Evolutionary conservation across 2,113 vertebrate species (phyloP), one percentile per base, ranked within the genome.

Genomic region (Rhineura floridana): DNA sequence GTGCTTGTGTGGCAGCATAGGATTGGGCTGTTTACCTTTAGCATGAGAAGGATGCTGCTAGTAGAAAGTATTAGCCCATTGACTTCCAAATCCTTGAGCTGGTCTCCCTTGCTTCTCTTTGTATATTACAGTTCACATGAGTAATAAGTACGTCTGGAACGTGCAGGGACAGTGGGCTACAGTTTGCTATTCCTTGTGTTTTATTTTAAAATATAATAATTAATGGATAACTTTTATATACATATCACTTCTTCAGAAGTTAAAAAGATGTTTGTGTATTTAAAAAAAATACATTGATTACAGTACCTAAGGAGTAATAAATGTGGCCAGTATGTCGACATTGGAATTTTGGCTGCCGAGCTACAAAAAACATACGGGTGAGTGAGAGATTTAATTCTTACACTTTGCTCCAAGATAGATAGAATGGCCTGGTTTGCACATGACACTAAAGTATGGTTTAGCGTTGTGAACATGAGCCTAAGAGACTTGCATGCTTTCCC

Each of bases 311-410:
- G 90, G 86, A 97, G 96, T 21, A 96, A 97, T 69, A 97, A 94
- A 89, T 97, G 87, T 91, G 97, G 96, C 44, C 92, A 97, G 33
- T 98, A 98, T 86, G 98, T 99, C 90, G 98, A 99, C 92, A 94
- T 98, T 28, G 94, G 94, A 46, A 82, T 95, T 62, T 93, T 99
- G 94, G 98, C 98, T 2, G 93, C 96, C 55, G 98, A 98, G 44
- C 96, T 99, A 72, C 99, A 99, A 90, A 98, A 94, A 95, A 96
- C 95, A 12, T 97, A 98, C 97, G 98, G 98, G 98, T 97, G 90
- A 97, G 97, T 86, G 69, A 88, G 65, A 3, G 33, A 79, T 70
- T 46, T 39, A 81, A 1, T 90, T 83, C 33, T 89, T 90, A 7
- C 0, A 17, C 30, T 82, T 46, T 52, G 0, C 2, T 25, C 59